Evolutionary conservation across 2,797 vertebrate species (phyloP).

Genomic region (Peromyscus attwateri): DNA sequence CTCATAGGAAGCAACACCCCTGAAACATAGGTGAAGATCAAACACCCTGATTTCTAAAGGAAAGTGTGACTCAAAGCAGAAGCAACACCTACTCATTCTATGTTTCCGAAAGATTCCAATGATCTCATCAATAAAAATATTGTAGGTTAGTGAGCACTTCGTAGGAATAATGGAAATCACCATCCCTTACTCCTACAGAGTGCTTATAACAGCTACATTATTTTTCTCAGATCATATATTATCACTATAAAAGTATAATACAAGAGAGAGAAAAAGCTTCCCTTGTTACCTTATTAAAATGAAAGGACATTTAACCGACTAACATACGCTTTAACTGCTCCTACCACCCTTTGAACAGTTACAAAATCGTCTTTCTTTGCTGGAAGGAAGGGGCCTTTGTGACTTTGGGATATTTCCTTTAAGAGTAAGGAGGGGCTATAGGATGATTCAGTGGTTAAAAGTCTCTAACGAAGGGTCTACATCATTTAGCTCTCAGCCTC

Average conservation of each 20-base stretch:
- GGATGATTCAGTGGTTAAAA: background rate
- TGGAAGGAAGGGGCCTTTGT: no score
- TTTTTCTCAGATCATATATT: background rate
- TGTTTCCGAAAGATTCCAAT: background rate
- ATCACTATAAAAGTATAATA: background rate
- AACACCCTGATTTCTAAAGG: constrained; percentile 1
- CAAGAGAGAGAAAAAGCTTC: background rate
- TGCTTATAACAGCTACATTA: background rate
- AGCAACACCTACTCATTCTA: background rate
- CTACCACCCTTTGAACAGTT: background rate
- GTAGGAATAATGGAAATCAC: background rate
- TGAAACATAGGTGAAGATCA: background rate
- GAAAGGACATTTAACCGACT: background rate
- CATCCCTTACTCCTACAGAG: background rate
- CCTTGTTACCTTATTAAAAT: background rate
- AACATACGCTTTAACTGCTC: background rate
- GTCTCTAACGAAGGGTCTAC: background rate
- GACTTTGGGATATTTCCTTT: background rate
- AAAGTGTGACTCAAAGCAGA: background rate
- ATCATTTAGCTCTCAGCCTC: no score
- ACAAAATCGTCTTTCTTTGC: background rate
- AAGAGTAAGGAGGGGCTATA: background rate
- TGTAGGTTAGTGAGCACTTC: no score
- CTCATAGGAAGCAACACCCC: background rate
- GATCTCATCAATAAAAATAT: background rate